Evolutionary conservation across 2,888 invertebrate genomes (phyloP), one percentile per base, ranked within the genome.

Genomic region (Myathropa florea): DNA sequence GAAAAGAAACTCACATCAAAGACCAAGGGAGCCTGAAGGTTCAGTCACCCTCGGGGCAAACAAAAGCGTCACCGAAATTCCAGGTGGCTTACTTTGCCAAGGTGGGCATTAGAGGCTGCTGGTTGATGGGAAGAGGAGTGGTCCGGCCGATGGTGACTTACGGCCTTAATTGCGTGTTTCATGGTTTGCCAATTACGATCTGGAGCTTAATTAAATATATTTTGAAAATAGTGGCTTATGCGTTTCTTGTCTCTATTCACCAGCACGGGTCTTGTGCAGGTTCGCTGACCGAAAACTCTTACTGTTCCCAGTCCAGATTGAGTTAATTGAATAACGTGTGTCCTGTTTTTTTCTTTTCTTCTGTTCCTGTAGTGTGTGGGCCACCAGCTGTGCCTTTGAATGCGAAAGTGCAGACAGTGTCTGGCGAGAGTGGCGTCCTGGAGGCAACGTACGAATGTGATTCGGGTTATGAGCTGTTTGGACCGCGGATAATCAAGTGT

Each of bases 381-480:
- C 96, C 96, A 90, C 97, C 97, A 28, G 96, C 97, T 14, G 96
- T 97, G 89, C 97, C 97, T 23, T 93, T 96, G 77, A 97, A 97
- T 93, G 96, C 97, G 78, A 94, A 95, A 91, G 96, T 97, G 68
- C 91, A 91, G 88, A 92, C 92, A 24, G 86, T 90, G 23, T 70
- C 90, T 33, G 90, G 90, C n/a, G 39, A 92, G 95, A 88, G 94
- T 95, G 89, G 94, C 93, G 88, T 93, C 94, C 84, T 93, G 90
- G 88, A 94, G 95, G 97, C 97, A 55, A 95, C 95, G 33, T 97
- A 97, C 93, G 94, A 95, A 88, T 98, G 98, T 91, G 98, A 98
- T 92, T 95, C 96, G 39, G 98, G 97, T 14, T 98, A 97, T 92
- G 97, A 97, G 92, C 94, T 97, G 14, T 98, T 98, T 91, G 98